Evolutionary conservation across 2,888 invertebrate species (phyloP).

Genomic region (Poecilobothrus nobilitatus): DNA sequence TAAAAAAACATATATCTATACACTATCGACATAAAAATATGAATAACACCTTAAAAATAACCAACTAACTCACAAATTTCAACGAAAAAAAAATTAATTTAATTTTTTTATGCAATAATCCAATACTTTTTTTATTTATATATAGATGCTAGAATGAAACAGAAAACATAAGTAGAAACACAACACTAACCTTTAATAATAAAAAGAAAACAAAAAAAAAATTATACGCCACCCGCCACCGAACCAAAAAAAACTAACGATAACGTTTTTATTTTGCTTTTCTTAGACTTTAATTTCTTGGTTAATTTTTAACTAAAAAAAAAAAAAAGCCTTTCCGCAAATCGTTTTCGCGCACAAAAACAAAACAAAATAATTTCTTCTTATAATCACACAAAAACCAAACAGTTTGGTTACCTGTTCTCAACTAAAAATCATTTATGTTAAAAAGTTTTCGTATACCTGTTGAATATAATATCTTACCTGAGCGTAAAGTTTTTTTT

Average conservation of each 20-base stretch:
- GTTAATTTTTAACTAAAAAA: not conserved
- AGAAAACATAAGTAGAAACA: not conserved
- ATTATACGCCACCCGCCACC: not conserved
- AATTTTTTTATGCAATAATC: not conserved
- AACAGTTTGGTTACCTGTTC: not conserved
- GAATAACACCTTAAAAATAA: not conserved
- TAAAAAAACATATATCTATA: no score
- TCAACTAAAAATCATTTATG: not conserved
- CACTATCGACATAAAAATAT: no score
- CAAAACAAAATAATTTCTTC: not conserved
- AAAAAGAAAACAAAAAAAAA: no score
- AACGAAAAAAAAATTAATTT: not conserved
- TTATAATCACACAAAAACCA: no score
- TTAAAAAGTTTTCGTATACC: not conserved
- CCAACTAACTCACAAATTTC: not conserved
- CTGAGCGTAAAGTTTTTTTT: no score
- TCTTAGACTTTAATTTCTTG: not conserved
- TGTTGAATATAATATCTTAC: no score
- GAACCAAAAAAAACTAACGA: not conserved
- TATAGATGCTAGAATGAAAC: not conserved
- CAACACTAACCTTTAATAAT: no score
- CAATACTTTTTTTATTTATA: not conserved
- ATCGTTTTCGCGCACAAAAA: not conserved
- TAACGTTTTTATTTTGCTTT: not conserved
- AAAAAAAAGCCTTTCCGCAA: not conserved